Evolutionary conservation across 1,140 invertebrate species (phyloP).

Genomic region (Drosophila sproati): DNA sequence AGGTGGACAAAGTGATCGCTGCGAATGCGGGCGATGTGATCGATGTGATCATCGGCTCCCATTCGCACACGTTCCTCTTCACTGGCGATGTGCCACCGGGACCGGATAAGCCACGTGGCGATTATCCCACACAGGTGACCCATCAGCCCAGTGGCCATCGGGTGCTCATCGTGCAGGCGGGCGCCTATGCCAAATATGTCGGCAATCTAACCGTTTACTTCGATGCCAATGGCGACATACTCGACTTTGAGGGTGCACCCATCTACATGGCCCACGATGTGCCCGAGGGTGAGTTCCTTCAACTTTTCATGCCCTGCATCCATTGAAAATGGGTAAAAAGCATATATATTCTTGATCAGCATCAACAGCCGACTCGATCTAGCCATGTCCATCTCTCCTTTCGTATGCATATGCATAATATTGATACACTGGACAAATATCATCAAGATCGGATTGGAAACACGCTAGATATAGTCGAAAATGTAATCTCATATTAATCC

Average conservation of each 20-base stretch:
- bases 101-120: conserved; percentile 86
- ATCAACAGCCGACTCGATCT: no score
- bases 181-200: conserved; percentile 90
- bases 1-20: conserved; percentile 90
- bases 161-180: conserved; percentile 90
- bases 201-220: conserved; percentile 91
- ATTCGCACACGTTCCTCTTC: conserved; percentile 93
- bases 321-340: no score
- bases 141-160: conserved; percentile 85
- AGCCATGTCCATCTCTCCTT: no score
- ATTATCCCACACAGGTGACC: conserved; percentile 89
- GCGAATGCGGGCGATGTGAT: conserved; percentile 87
- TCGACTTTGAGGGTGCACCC: conserved; percentile 89
- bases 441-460: no score
- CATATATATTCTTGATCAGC: no score
- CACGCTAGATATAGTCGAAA: no score
- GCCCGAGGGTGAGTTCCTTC: conserved; percentile 86
- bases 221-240: conserved; percentile 89
- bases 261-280: conserved; percentile 89
- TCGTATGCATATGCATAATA: no score
- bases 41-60: conserved; percentile 94
- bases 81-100: conserved; percentile 86
- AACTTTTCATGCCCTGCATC: background rate
- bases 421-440: no score
- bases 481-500: no score